phyloP scores from a whole-genome alignment of 2,797 vertebrate genomes.

The Syndactyla subalaris region DNA sequence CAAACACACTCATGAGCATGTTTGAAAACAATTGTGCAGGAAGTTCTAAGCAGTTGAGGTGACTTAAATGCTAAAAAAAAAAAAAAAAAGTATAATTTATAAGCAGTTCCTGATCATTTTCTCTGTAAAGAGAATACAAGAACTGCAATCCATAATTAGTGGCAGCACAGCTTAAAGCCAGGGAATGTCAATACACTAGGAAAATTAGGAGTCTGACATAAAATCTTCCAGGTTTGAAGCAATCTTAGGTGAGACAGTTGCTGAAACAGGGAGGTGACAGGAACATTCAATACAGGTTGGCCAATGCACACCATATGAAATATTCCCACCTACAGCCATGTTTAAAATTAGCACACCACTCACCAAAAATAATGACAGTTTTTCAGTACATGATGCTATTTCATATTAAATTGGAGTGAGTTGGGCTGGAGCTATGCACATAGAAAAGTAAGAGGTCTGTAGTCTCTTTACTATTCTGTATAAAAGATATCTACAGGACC shows the following conservation, averaged over 20 bases:
- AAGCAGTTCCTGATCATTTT: neutral
- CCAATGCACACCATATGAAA: neutral
- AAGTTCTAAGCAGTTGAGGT: neutral
- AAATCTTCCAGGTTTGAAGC: constrained; percentile 30
- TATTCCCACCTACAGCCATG: neutral
- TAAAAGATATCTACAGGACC: neutral
- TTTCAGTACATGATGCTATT: neutral
- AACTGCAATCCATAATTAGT: constrained; percentile 49
- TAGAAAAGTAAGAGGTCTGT: neutral
- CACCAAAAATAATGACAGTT: constrained; percentile 21
- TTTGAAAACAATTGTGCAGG: neutral
- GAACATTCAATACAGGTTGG: constrained; percentile 4
- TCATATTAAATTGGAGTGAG: neutral
- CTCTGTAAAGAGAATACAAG: neutral
- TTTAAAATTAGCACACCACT: constrained; percentile 19
- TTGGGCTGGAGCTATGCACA: neutral
- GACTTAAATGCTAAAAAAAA: neutral
- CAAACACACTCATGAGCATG: neutral
- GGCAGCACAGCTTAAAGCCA: constrained; percentile 16
- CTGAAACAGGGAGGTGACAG: constrained; percentile 53
- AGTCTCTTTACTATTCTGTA: neutral
- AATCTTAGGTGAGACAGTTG: constrained; percentile 58
- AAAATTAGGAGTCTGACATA: constrained; percentile 48
- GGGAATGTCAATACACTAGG: neutral
- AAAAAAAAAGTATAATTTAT: neutral